These are phyloP conservation scores for Vandiemenella viatica DNA, from an alignment of 2,888 invertebrate genomes.

Conservation along the genomic window DNA sequence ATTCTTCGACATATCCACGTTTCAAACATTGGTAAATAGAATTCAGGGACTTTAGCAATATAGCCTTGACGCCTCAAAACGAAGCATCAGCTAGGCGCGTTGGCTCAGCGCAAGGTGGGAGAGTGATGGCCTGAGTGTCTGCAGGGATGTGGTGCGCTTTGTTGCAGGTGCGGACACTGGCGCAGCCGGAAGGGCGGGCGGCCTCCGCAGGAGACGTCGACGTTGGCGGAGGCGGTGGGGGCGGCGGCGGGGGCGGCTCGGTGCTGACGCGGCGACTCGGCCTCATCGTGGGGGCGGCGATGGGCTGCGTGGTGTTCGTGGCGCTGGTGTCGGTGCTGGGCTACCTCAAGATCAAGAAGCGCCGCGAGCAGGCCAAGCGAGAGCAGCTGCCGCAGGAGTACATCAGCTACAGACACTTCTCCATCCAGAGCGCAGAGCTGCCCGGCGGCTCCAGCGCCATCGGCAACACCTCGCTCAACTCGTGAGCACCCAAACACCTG, in stretches of 20 bases:
- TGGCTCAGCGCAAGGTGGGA: too few relatives aligned
- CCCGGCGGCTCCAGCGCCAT: conserved; percentile 7
- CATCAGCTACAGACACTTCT: conserved; percentile 61
- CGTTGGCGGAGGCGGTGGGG: conserved; percentile 32
- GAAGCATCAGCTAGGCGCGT: too few relatives aligned
- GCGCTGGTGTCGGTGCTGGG: conserved; percentile 70
- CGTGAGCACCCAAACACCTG: conserved; percentile 2
- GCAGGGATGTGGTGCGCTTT: conserved; percentile 49
- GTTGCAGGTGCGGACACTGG: conserved; percentile 62
- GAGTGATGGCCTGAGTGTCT: too few relatives aligned
- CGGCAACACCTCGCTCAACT: conserved; percentile 14
- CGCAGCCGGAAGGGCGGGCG: conserved; percentile 35
- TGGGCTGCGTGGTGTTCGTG: conserved; percentile 74
- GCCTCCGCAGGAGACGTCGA: conserved; percentile 29
- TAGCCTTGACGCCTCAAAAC: too few relatives aligned
- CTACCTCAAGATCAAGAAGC: conserved; percentile 72
- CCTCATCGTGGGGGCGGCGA: conserved; percentile 70
- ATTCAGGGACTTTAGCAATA: too few relatives aligned
- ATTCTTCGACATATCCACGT: too few relatives aligned
- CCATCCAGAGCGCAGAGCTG: conserved; percentile 39
- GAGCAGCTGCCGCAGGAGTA: conserved; percentile 62
- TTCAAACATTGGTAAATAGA: too few relatives aligned
- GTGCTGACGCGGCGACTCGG: conserved; percentile 68
- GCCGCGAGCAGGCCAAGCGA: conserved; percentile 57
- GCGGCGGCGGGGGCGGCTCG: conserved; percentile 40